Evolutionary conservation across 2,113 vertebrate genomes (phyloP), one percentile per base, ranked within the genome.

Genomic region (Gallinago undulata): DNA sequence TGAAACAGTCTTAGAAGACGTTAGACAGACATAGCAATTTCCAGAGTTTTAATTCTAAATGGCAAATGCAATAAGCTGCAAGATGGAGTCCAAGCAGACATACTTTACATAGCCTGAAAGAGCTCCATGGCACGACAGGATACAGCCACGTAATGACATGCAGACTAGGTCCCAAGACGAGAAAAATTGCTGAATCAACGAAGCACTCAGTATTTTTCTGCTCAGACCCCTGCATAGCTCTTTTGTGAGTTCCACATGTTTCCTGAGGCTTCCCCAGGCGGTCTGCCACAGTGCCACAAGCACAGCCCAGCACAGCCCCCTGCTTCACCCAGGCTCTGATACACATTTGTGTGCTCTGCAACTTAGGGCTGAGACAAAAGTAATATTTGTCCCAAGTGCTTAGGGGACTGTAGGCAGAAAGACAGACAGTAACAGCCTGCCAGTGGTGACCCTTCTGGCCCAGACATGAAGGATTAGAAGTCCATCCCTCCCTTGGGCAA

Each of bases 141-240:
- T 8, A 75, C 0, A 0, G 33, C 15, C 8, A 0, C 8, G 39
- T 25, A 37, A 18, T 27, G 57, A 50, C 2, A 4, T 2, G 0
- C 19, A 33, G 23, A 43, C 50, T 1, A 31, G 43, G 33, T 62
- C 22, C 33, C 9, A 7, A 66, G 47, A 35, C 2, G 1, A 55
- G 17, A 15, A 31, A 80, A 89, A 53, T 1, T 53, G 21, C 13
- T 30, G n/a, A 43, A 56, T 35, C 10, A 18, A 24, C 23, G 10
- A 66, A 66, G 27, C 2, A 7, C 17, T 67, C 1, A 0, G 4
- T 6, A 10, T n/a, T 77, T 77, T 55, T 66, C 50, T 51, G 37
- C 23, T 47, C 55, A 60, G 47, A 3, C 10, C 8, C 23, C 31
- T 37, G 21, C 7, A 27, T 39, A 53, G 30, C 9, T 55, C 28